phyloP scores from a whole-genome alignment of 2,888 invertebrate genomes.

The Geophilus truncorum region DNA sequence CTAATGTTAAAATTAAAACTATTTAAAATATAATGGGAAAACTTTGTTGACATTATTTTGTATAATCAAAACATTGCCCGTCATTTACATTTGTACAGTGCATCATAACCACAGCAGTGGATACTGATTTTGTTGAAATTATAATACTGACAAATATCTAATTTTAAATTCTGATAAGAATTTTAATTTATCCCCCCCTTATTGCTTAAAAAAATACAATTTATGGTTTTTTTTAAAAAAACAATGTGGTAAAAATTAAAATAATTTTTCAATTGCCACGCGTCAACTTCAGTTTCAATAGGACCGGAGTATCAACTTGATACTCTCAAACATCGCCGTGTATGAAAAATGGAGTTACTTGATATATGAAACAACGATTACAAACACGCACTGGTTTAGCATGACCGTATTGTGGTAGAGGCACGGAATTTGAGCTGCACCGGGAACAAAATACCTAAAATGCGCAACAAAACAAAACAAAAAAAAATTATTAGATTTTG shows the following conservation, averaged over 20 bases:
- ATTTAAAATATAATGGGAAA: background rate
- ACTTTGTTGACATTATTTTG: background rate
- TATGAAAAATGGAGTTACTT: conserved; percentile 51
- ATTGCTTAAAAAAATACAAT: background rate
- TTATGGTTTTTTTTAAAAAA: background rate
- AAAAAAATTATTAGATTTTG: background rate
- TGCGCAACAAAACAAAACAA: conserved; percentile 42
- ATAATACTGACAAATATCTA: background rate
- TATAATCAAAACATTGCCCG: background rate
- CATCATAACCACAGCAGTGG: background rate
- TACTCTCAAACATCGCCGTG: background rate
- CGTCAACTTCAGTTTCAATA: background rate
- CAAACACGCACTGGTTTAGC: conserved; percentile 90
- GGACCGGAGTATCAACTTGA: too few relatives aligned
- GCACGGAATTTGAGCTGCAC: conserved; percentile 88
- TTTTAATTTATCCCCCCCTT: background rate
- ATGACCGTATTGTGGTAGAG: conserved; percentile 87
- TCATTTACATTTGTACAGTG: background rate
- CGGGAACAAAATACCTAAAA: conserved; percentile 92
- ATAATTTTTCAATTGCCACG: background rate
- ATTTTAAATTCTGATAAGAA: background rate
- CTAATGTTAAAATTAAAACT: background rate
- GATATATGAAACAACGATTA: conserved; percentile 75
- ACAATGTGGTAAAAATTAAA: background rate
- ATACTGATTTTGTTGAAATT: background rate